These are phyloP conservation scores for Ladona fulva DNA, from an alignment of 1,140 invertebrate species.

Conservation along the genomic window DNA sequence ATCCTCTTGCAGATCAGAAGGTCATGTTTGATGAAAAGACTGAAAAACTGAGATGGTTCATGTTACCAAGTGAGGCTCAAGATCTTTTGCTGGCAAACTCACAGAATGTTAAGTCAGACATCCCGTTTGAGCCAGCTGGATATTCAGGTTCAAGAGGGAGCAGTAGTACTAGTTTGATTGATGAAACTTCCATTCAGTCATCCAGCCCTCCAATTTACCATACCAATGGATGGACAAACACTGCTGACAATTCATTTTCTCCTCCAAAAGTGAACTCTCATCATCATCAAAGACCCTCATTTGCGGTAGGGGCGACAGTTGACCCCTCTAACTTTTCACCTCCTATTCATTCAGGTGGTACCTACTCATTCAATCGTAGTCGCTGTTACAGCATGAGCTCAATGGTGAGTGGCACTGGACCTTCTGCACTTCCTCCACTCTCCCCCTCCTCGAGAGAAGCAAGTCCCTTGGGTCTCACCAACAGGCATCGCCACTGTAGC, in stretches of 20 bases:
- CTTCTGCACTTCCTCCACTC: constrained; percentile 47
- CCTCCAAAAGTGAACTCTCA: background rate
- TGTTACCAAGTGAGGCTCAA: constrained; percentile 68
- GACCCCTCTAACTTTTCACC: constrained; percentile 9
- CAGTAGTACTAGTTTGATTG: constrained; percentile 31
- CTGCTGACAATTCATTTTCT: background rate
- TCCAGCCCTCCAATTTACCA: constrained; percentile 17
- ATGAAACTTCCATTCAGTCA: constrained; percentile 35
- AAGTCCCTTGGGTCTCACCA: background rate
- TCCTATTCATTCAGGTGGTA: background rate
- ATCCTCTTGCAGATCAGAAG: constrained; percentile 61
- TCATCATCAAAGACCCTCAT: background rate
- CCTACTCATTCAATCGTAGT: constrained; percentile 25
- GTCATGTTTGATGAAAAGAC: constrained; percentile 56
- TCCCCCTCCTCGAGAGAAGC: constrained; percentile 32
- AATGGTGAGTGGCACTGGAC: constrained; percentile 47
- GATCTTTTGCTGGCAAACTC: constrained; percentile 59
- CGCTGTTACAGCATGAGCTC: constrained; percentile 51
- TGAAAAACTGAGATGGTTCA: constrained; percentile 72
- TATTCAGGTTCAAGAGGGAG: constrained; percentile 29
- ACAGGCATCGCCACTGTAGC: constrained; percentile 46
- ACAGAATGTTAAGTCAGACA: constrained; percentile 60
- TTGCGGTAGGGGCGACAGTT: background rate
- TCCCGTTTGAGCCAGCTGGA: constrained; percentile 55
- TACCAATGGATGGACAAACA: background rate